A percentile compares a stretch with the other conserved stretches of the same genome.
Evolutionary conservation across 2,797 vertebrate genomes (phyloP).

Genomic region (Scleropages formosus): DNA sequence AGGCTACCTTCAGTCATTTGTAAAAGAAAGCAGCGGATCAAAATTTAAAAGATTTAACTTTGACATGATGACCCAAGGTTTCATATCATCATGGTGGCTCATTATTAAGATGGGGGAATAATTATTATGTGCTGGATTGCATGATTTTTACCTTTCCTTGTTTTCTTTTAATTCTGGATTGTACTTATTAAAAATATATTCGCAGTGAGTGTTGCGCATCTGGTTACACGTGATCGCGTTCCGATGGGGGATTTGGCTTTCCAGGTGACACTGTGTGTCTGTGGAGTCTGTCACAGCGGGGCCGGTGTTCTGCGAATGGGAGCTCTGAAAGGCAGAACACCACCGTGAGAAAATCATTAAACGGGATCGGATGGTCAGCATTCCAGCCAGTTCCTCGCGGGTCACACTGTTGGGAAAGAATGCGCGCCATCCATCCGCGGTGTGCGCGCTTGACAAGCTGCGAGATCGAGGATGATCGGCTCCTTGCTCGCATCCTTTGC

Average conservation of each 20-base stretch:
- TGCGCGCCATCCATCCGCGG: conserved; percentile 3
- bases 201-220: background rate
- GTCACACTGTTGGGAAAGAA: background rate
- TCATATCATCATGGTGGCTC: no score
- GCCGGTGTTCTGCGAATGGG: conserved; percentile 20
- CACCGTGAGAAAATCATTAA: conserved; percentile 46
- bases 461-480: background rate
- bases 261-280: background rate
- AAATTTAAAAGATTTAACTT: no score
- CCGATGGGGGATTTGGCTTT: background rate
- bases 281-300: conserved; percentile 32
- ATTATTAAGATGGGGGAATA: no score
- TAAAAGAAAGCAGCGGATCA: background rate
- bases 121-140: no score
- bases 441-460: conserved; percentile 17
- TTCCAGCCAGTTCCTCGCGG: background rate
- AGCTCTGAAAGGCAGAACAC: conserved; percentile 20
- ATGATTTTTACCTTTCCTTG: no score
- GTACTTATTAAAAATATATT: no score
- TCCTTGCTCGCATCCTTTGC: background rate
- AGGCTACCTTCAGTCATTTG: background rate
- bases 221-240: background rate
- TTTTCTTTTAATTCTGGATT: no score
- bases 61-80: no score
- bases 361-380: conserved; percentile 9